Conservation (phyloP, 2,888 invertebrate species). For the Dynastes tityus region DNA sequence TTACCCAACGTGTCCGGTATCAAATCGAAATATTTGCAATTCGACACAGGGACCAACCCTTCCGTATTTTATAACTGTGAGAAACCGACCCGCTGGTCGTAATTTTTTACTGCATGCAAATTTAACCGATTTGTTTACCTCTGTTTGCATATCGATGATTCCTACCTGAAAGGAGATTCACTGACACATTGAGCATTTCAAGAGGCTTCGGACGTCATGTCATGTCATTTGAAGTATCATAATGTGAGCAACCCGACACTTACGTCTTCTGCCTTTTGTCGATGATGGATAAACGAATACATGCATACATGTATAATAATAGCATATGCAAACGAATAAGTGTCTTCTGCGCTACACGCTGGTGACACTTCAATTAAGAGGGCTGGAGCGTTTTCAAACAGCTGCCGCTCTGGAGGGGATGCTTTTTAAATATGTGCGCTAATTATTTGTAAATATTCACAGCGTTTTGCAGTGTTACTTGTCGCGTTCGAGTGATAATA, state of each 20-base stretch:
- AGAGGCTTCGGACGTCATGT: conserved; percentile 55
- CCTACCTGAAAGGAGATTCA: conserved; percentile 18
- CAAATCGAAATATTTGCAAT: conserved; percentile 58
- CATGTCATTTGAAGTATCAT: conserved; percentile 55
- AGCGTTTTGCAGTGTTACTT: not conserved
- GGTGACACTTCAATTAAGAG: conserved; percentile 40
- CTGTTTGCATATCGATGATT: conserved; percentile 41
- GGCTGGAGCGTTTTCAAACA: conserved; percentile 31
- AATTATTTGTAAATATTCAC: conserved; percentile 42
- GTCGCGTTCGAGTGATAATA: not conserved
- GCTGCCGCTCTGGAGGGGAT: conserved; percentile 30
- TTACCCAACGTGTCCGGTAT: conserved; percentile 54
- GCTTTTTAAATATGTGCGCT: conserved; percentile 37
- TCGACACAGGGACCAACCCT: conserved; percentile 59
- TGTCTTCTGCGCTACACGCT: conserved; percentile 28
- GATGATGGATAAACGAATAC: conserved; percentile 8
- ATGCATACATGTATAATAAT: conserved; percentile 29
- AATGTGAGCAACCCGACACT: conserved; percentile 59
- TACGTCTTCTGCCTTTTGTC: conserved; percentile 52
- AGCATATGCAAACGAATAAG: conserved; percentile 43
- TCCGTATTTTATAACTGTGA: conserved; percentile 52
- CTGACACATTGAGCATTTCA: conserved; percentile 50
- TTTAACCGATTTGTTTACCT: conserved; percentile 47
- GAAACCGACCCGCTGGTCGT: conserved; percentile 32
- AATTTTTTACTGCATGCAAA: conserved; percentile 9